Percentiles rank a stretch among this genome's conserved stretches.
These are phyloP conservation scores for Drosophila bunnanda DNA, from an alignment of 2,888 invertebrate species.

Conservation along the genomic window DNA sequence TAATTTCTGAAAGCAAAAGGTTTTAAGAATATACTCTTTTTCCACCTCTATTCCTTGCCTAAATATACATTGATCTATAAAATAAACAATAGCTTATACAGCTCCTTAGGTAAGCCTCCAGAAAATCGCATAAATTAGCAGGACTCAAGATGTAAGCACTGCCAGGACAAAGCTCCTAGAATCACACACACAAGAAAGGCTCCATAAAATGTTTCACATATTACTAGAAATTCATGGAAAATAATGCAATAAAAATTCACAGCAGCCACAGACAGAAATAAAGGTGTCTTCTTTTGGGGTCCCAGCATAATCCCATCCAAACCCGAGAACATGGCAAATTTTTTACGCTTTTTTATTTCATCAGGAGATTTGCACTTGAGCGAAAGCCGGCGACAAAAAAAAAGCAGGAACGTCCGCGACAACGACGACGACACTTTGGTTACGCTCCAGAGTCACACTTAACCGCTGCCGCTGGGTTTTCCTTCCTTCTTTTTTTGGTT, in stretches of 20 bases:
- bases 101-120: constrained; percentile 26
- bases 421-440: constrained; percentile 76
- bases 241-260: constrained; percentile 84
- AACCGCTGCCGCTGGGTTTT: constrained; percentile 24
- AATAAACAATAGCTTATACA: constrained; percentile 19
- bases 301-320: constrained; percentile 28
- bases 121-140: constrained; percentile 65
- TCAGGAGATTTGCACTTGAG: constrained; percentile 78
- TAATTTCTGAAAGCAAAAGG: neutral
- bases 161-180: constrained; percentile 7
- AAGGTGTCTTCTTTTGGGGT: constrained; percentile 30
- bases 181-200: neutral
- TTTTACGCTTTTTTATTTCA: constrained; percentile 73
- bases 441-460: constrained; percentile 68
- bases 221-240: constrained; percentile 82
- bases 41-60: no score
- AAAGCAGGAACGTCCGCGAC: constrained; percentile 18
- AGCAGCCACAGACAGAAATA: constrained; percentile 64
- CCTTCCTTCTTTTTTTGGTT: constrained; percentile 2
- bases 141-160: constrained; percentile 6
- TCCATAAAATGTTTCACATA: constrained; percentile 61
- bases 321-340: constrained; percentile 53
- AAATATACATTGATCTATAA: constrained; percentile 33
- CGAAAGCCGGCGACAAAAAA: constrained; percentile 49
- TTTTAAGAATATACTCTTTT: neutral